Evolutionary conservation across 2,888 invertebrate species (phyloP).

Genomic region (Melinopterus prodromus): DNA sequence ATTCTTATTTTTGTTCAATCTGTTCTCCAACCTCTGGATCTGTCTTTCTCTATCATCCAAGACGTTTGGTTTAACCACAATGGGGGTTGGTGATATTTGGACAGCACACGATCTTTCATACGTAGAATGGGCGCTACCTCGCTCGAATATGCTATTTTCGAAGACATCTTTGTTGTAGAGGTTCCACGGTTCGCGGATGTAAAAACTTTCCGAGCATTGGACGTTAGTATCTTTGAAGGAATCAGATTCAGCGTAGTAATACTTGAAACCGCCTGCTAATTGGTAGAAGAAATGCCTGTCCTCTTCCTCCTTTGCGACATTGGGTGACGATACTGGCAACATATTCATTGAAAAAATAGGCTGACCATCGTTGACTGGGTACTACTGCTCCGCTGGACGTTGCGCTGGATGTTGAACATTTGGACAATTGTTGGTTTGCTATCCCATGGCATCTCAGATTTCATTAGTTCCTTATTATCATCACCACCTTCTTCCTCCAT

Average conservation of each 20-base stretch:
- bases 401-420: not conserved
- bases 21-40: not conserved
- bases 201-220: not conserved
- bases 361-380: not conserved
- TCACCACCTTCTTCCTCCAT: not conserved
- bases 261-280: slow-evolving; percentile 19
- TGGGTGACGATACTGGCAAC: not conserved
- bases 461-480: too few species aligned
- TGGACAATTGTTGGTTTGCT: not conserved
- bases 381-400: not conserved
- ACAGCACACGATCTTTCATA: slow-evolving; percentile 14
- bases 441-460: not conserved
- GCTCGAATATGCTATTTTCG: slow-evolving; percentile 9
- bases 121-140: not conserved
- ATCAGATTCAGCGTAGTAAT: slow-evolving; percentile 10
- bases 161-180: slow-evolving; percentile 10
- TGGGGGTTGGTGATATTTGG: slow-evolving; percentile 9
- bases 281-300: not conserved
- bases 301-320: not conserved
- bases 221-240: slow-evolving; percentile 7
- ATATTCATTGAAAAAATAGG: not conserved
- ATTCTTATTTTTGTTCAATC: not conserved
- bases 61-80: not conserved
- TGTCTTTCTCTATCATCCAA: not conserved
- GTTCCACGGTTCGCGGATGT: not conserved